phyloP scores from a whole-genome alignment of 2,888 invertebrate species.

The Drosophila fulvimacula region DNA sequence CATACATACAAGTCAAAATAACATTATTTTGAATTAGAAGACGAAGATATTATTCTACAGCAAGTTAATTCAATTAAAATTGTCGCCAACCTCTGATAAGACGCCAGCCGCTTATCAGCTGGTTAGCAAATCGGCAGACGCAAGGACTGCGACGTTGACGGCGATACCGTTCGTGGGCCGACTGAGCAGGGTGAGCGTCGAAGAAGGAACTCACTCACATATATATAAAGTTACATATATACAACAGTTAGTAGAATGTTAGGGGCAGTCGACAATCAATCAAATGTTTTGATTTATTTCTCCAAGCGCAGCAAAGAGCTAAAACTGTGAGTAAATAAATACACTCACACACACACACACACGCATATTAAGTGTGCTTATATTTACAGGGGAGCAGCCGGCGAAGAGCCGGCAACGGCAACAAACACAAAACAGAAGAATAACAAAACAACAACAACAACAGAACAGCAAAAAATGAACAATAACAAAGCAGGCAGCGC shows the following conservation, averaged over 20 bases:
- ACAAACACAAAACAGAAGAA: constrained; percentile 54
- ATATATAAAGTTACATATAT: no score
- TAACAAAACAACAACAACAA: constrained; percentile 32
- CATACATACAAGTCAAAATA: no score
- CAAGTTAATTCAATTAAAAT: no score
- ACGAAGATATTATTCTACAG: no score
- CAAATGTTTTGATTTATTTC: constrained; percentile 58
- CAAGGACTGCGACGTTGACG: constrained; percentile 37
- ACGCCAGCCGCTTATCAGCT: constrained; percentile 47
- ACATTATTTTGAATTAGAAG: no score
- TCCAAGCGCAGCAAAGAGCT: constrained; percentile 44
- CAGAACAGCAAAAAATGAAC: constrained; percentile 31
- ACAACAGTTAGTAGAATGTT: constrained; percentile 27
- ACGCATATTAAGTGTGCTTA: constrained; percentile 25
- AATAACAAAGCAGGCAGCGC: constrained; percentile 43
- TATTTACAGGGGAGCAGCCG: constrained; percentile 41
- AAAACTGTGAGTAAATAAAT: constrained; percentile 35
- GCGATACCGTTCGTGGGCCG: constrained; percentile 41
- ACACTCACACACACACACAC: constrained; percentile 10
- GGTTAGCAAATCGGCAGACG: constrained; percentile 40
- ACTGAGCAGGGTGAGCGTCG: constrained; percentile 27
- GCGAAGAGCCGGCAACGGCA: constrained; percentile 64
- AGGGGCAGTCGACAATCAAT: constrained; percentile 52
- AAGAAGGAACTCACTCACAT: not conserved
- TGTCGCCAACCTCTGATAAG: constrained; percentile 55